phyloP scores from a whole-genome alignment of 1,140 invertebrate species.

The Coelopa frigida region DNA sequence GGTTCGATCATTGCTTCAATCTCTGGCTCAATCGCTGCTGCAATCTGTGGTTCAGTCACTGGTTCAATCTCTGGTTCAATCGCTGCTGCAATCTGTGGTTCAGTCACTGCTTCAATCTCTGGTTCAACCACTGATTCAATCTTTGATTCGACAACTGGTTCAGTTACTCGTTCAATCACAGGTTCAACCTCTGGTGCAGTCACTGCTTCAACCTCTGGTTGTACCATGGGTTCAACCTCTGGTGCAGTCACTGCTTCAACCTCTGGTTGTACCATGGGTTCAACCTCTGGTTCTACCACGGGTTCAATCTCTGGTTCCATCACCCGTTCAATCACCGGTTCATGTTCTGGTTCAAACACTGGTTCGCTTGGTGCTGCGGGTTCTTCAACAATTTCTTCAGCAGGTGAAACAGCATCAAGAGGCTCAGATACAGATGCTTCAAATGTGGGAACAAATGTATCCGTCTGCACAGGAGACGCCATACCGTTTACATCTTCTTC shows the following conservation, averaged over 20 bases:
- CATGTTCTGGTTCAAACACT: neutral
- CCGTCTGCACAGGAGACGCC: no score
- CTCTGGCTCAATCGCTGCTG: conserved; percentile 5
- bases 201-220: neutral
- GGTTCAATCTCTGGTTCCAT: neutral
- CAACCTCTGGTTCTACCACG: conserved; percentile 7
- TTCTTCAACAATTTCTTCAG: conserved; percentile 2
- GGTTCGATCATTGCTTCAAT: no score
- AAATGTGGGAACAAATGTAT: conserved; percentile 5
- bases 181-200: conserved; percentile 8
- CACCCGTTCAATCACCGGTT: conserved; percentile 3
- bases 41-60: neutral
- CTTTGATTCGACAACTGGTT: conserved; percentile 6
- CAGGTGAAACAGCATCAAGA: neutral
- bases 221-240: conserved; percentile 5
- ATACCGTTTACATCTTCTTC: no score
- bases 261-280: conserved; percentile 4
- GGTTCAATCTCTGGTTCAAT: conserved; percentile 6
- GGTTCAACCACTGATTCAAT: conserved; percentile 10
- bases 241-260: neutral
- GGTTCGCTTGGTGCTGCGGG: neutral
- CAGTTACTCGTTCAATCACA: conserved; percentile 4
- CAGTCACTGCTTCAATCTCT: conserved; percentile 1
- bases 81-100: neutral
- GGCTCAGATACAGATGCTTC: conserved; percentile 6